Evolutionary conservation across 2,113 vertebrate species (phyloP).

Genomic region (Etheostoma spectabile): DNA sequence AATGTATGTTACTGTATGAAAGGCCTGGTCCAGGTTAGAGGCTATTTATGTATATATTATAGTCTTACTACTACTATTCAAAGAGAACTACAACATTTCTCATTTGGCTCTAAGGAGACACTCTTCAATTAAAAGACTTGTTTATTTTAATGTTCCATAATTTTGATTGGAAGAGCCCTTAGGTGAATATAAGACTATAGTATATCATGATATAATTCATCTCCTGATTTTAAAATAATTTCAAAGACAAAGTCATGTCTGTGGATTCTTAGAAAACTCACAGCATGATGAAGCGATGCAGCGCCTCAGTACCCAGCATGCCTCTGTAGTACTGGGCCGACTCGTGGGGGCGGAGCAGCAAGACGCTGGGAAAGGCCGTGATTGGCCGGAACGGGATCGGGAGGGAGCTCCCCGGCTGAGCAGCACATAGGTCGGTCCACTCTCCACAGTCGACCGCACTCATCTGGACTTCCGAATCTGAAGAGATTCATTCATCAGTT

Average conservation of each 20-base stretch:
- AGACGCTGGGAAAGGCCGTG: slow-evolving; percentile 88
- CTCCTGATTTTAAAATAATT: neutral
- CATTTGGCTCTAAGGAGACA: neutral
- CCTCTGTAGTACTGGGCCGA: slow-evolving; percentile 82
- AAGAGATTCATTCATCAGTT: neutral
- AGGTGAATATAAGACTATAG: neutral
- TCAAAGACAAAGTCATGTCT: neutral
- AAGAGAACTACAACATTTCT: neutral
- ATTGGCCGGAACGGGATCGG: slow-evolving; percentile 83
- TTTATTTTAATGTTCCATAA: neutral
- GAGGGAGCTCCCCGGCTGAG: slow-evolving; percentile 81
- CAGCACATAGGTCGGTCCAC: slow-evolving; percentile 88
- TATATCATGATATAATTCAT: neutral
- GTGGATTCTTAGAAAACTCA: slow-evolving; percentile 63
- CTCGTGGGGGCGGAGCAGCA: slow-evolving; percentile 81
- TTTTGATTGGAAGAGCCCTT: neutral
- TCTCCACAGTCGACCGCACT: slow-evolving; percentile 90
- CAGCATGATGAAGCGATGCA: slow-evolving; percentile 90
- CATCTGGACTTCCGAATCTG: slow-evolving; percentile 83
- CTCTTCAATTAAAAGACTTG: neutral
- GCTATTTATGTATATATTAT: too few relatives aligned
- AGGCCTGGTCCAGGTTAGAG: too few relatives aligned
- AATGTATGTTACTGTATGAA: too few relatives aligned
- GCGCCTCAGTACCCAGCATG: slow-evolving; percentile 87
- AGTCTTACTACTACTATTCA: neutral